phyloP scores from a whole-genome alignment of 2,113 vertebrate genomes.

The Triplophysa tibetana region DNA sequence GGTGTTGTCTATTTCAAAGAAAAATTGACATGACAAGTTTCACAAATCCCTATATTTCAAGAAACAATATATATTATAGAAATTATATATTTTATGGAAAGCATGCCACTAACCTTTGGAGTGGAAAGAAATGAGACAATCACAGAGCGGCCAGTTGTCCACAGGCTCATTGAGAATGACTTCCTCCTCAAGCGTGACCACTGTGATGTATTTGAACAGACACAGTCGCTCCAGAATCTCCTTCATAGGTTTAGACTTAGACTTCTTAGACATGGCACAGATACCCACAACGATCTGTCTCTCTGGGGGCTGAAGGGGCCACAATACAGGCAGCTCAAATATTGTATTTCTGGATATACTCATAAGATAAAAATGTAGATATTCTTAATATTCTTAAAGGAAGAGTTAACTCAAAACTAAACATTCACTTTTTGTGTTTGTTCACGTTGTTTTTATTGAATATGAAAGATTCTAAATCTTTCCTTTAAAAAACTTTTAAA shows the following conservation, averaged over 20 bases:
- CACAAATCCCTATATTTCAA: no score
- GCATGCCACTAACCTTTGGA: conserved; percentile 80
- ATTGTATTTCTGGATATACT: no score
- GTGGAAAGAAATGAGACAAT: conserved; percentile 92
- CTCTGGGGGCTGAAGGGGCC: conserved; percentile 79
- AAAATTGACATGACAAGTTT: no score
- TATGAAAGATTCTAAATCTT: no score
- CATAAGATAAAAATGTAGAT: no score
- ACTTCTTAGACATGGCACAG: conserved; percentile 92
- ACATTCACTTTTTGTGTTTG: no score
- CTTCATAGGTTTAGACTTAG: conserved; percentile 90
- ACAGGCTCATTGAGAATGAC: conserved; percentile 85
- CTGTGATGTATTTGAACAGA: conserved; percentile 88
- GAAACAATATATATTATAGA: no score
- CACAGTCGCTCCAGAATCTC: conserved; percentile 89
- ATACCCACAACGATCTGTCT: conserved; percentile 88
- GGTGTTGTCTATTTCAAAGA: no score
- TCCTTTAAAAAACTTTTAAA: no score
- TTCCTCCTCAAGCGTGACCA: conserved; percentile 87
- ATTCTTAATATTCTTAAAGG: no score
- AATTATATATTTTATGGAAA: neutral
- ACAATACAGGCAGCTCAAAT: neutral
- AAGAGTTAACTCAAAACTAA: no score
- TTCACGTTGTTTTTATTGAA: no score
- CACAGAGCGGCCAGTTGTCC: conserved; percentile 88